Conservation (phyloP, 2,797 vertebrate species). For the Xiphorhynchus erythropygius region DNA sequence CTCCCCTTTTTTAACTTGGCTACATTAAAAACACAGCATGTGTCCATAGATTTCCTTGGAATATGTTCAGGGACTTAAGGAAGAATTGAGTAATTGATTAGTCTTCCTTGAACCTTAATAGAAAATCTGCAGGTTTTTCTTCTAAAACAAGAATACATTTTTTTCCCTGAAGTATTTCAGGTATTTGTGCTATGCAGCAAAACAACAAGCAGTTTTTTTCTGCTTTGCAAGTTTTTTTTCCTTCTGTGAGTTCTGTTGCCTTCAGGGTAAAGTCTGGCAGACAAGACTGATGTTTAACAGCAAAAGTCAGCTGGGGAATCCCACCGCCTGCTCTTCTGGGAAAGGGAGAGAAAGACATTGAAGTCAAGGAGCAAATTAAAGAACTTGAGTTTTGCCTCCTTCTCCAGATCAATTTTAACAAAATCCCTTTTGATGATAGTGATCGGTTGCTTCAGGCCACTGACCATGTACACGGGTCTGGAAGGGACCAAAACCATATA, state of each 20-base stretch:
- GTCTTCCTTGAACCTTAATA: not conserved
- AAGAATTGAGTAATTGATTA: not conserved
- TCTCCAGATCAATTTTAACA: not conserved
- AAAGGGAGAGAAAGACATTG: not conserved
- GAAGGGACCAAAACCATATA: not conserved
- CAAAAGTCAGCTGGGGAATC: not conserved
- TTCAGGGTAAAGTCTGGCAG: not conserved
- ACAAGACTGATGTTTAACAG: not conserved
- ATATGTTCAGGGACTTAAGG: not conserved
- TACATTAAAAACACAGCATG: not conserved
- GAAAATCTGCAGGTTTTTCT: not conserved
- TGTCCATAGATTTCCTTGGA: not conserved
- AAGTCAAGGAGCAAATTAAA: not conserved
- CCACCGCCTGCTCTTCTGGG: not conserved
- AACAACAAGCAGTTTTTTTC: not conserved
- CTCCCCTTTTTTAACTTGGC: not conserved
- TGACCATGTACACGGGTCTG: not conserved
- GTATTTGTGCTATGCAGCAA: not conserved
- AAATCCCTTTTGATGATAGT: not conserved
- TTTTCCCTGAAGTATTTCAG: not conserved
- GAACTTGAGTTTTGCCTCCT: not conserved
- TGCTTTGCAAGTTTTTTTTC: not conserved
- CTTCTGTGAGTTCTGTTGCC: not conserved
- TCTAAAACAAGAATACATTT: not conserved
- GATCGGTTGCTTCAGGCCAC: not conserved